These are phyloP conservation scores for Mormyrus lacerda DNA, from an alignment of 2,113 vertebrate species.

Conservation along the genomic window DNA sequence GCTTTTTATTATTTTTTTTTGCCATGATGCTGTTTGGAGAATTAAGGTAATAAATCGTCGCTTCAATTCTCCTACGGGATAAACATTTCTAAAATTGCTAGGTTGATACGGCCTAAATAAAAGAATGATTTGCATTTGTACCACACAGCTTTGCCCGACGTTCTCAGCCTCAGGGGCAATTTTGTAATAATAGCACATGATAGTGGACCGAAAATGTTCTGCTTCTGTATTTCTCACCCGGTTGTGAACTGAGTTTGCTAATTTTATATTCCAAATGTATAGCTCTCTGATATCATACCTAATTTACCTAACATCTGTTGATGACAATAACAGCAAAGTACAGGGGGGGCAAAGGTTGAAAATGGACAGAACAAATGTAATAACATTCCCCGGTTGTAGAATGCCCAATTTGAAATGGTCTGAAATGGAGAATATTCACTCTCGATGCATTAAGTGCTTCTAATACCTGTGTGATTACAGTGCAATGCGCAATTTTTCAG, in stretches of 20 bases:
- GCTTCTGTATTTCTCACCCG: not conserved
- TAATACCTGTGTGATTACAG: conserved; percentile 14
- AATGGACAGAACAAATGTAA: conserved; percentile 15
- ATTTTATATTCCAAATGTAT: conserved; percentile 20
- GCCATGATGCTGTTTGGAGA: not conserved
- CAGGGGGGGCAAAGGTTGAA: not conserved
- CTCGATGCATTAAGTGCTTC: conserved; percentile 11
- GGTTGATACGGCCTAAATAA: conserved; percentile 2
- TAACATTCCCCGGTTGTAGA: not conserved
- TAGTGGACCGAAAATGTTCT: not conserved
- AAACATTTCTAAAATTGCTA: conserved; percentile 11
- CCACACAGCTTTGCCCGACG: not conserved
- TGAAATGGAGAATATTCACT: conserved; percentile 9
- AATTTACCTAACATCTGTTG: conserved; percentile 16
- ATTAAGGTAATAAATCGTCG: conserved; percentile 1
- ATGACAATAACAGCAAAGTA: conserved; percentile 16
- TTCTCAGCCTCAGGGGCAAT: conserved; percentile 3
- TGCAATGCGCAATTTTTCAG: not conserved
- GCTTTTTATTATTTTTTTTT: not conserved
- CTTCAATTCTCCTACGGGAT: conserved; percentile 7
- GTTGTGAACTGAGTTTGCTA: conserved; percentile 10
- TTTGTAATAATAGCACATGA: conserved; percentile 15
- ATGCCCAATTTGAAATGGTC: conserved; percentile 12
- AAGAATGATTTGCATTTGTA: conserved; percentile 14
- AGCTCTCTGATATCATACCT: not conserved